Percentiles rank a stretch among this genome's conserved stretches.
These are phyloP conservation scores for Alouatta palliata DNA, from an alignment of 2,113 vertebrate genomes.

Conservation along the genomic window DNA sequence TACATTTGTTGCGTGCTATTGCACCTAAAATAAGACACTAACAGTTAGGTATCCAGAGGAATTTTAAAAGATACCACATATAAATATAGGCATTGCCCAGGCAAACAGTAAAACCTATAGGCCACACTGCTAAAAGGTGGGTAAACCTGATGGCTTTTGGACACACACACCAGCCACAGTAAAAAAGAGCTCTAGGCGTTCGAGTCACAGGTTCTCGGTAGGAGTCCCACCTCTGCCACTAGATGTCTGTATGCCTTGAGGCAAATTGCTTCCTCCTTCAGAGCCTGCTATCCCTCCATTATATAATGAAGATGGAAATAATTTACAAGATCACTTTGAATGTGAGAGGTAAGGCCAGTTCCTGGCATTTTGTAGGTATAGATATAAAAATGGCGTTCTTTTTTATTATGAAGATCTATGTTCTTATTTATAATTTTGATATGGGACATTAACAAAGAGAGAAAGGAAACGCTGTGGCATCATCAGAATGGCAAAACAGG, in stretches of 20 bases:
- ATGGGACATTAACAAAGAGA: not conserved
- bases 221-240: not conserved
- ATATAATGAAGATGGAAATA: not conserved
- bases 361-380: not conserved
- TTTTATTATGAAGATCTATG: not conserved
- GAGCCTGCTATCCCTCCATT: not conserved
- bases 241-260: not conserved
- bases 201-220: not conserved
- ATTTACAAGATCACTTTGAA: not conserved
- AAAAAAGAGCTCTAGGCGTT: not conserved
- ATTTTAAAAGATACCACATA: conserved; percentile 56
- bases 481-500: not conserved
- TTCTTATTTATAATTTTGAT: not conserved
- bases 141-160: not conserved
- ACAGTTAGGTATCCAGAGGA: conserved; percentile 31
- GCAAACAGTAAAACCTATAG: not conserved
- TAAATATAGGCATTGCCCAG: conserved; percentile 19
- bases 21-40: conserved; percentile 60
- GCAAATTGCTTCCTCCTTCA: not conserved
- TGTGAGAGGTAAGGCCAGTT: not conserved
- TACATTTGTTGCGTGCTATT: conserved; percentile 59
- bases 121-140: not conserved
- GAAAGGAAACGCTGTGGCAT: not conserved
- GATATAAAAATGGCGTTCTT: not conserved
- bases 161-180: not conserved